phyloP scores from a whole-genome alignment of 2,888 invertebrate genomes.

The Lacanobia wlatinum region DNA sequence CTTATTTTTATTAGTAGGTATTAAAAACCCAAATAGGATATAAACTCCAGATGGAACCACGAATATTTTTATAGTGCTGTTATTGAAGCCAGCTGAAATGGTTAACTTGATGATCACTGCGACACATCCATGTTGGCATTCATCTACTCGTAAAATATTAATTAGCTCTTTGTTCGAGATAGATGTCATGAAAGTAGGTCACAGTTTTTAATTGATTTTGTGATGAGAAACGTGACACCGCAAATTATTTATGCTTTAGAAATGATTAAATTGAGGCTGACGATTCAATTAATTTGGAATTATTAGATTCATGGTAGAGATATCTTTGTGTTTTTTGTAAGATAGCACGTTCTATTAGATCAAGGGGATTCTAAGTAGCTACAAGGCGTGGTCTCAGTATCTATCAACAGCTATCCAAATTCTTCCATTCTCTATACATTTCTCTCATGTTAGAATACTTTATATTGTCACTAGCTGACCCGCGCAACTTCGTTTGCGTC shows the following conservation, averaged over 20 bases:
- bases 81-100: conserved; percentile 37
- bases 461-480: too few relatives aligned
- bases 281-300: conserved; percentile 22
- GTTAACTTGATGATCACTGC: conserved; percentile 44
- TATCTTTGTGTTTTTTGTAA: not conserved
- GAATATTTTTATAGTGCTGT: conserved; percentile 45
- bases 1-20: too few relatives aligned
- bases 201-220: conserved; percentile 35
- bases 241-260: conserved; percentile 32
- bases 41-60: conserved; percentile 41
- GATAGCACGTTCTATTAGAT: not conserved
- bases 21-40: conserved; percentile 21
- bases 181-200: conserved; percentile 11
- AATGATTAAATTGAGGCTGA: not conserved
- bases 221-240: conserved; percentile 40
- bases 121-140: conserved; percentile 6
- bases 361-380: not conserved
- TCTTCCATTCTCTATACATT: not conserved
- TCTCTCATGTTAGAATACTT: too few relatives aligned
- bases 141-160: conserved; percentile 23
- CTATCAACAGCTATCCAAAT: too few relatives aligned
- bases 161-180: conserved; percentile 35
- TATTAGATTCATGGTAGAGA: not conserved
- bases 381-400: too few relatives aligned
- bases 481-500: too few relatives aligned